Conservation (phyloP, 2,888 invertebrate genomes). For the Corbicula japonica region DNA sequence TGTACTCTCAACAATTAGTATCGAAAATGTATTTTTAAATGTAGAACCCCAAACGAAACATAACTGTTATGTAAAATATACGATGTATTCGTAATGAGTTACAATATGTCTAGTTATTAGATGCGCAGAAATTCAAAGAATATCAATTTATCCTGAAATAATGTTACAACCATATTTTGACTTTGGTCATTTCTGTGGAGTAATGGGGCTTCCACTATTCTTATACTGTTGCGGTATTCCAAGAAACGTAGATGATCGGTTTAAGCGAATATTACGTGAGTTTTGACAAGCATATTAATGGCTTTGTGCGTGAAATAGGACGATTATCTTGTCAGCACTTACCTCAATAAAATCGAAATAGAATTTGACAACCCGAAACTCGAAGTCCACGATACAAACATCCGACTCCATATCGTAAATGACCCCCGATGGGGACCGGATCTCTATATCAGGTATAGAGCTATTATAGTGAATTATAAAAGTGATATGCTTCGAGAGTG, state of each 20-base stretch:
- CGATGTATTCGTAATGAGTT: too few species aligned
- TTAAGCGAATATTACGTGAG: background rate
- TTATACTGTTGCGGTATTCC: background rate
- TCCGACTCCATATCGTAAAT: constrained; percentile 55
- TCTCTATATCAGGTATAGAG: constrained; percentile 45
- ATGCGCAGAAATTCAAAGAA: too few species aligned
- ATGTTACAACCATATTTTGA: too few species aligned
- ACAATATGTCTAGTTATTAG: too few species aligned
- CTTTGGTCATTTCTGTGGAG: background rate
- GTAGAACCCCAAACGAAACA: too few species aligned
- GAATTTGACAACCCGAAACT: constrained; percentile 47
- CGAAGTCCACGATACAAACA: constrained; percentile 51
- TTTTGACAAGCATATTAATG: too few species aligned
- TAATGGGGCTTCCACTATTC: background rate
- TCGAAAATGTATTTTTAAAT: too few species aligned
- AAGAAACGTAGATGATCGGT: background rate
- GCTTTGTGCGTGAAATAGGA: too few species aligned
- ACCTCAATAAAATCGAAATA: constrained; percentile 39
- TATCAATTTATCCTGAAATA: too few species aligned
- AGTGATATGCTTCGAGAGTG: constrained; percentile 48
- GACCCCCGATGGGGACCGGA: constrained; percentile 63
- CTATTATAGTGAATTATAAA: constrained; percentile 64
- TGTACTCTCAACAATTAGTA: too few species aligned
- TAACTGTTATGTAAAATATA: too few species aligned
- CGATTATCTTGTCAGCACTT: background rate